A percentile compares a stretch with the other conserved stretches of the same genome.
Evolutionary conservation across 2,113 vertebrate species (phyloP).

Genomic region (Triplophysa dalaica): DNA sequence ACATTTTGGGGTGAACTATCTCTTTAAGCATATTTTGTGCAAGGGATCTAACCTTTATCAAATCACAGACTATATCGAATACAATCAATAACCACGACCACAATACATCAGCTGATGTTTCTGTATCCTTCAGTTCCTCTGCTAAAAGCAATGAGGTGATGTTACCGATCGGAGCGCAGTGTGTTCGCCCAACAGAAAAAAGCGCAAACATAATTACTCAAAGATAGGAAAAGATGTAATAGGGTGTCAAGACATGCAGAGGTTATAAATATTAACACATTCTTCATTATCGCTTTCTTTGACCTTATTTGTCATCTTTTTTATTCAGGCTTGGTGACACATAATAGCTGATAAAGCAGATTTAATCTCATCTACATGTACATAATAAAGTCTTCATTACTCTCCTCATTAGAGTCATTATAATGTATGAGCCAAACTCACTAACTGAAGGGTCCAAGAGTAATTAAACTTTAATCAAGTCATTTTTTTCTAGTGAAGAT

Average conservation of each 20-base stretch:
- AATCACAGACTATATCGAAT: conserved; percentile 61
- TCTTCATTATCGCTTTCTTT: conserved; percentile 24
- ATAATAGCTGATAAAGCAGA: conserved; percentile 23
- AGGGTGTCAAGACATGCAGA: background rate
- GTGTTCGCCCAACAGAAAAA: background rate
- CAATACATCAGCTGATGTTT: conserved; percentile 50
- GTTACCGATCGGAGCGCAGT: background rate
- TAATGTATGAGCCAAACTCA: conserved; percentile 47
- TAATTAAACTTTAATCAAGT: conserved; percentile 44
- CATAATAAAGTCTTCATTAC: conserved; percentile 43
- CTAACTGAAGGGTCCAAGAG: conserved; percentile 45
- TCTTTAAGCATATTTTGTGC: conserved; percentile 26
- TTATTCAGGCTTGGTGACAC: conserved; percentile 20
- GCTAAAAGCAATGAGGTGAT: background rate
- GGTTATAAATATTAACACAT: conserved; percentile 24
- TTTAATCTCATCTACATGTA: conserved; percentile 20
- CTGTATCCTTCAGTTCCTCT: conserved; percentile 40
- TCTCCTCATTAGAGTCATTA: conserved; percentile 44
- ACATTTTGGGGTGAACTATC: background rate
- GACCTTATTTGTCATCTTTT: conserved; percentile 34
- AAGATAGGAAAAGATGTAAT: background rate
- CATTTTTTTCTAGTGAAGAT: conserved; percentile 6
- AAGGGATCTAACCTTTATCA: conserved; percentile 59
- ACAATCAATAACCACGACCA: conserved; percentile 59
- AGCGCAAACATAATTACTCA: background rate